Evolutionary conservation across 2,113 vertebrate genomes (phyloP), one percentile per base, ranked within the genome.

Genomic region (Nicator chloris): DNA sequence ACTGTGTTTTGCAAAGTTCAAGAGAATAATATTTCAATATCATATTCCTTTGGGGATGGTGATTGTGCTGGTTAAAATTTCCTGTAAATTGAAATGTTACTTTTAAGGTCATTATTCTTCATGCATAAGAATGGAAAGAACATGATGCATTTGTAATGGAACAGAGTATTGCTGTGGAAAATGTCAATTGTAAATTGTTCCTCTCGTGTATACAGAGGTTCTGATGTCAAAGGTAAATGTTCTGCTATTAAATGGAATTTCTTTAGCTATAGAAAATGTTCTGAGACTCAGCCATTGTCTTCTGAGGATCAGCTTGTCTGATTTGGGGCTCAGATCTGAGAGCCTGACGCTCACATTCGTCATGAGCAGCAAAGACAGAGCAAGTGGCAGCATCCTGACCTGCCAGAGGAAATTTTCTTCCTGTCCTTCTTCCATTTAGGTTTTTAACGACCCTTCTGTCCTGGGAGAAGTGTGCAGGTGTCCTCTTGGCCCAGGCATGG

Each of bases 181-280:
- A 95, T 82, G 82, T 92, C 92, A 95, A 78, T 66, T 63, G 49
- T 61, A 86, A 95, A 93, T 92, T 72, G 88, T 88, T 96, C 78
- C 64, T 94, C 86, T 90, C 1, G 2, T 96, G 84, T 96, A 63
- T 85, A 93, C 92, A 89, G 73, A 85, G 37, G 17, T 85, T 82
- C 83, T 95, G 91, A 79, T 91, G 81, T 93, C 94, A 88, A 85
- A 96, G 68, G 96, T 93, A 94, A 94, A 92, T 90, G 79, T 88
- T 91, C 72, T 86, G 65, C 26, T 86, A 91, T 88, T 91, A 92
- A 96, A 82, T 79, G 84, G 83, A 83, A 93, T 88, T 93, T 86
- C 77, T 93, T 92, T 68, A 91, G 82, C 87, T 84, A 11, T 31
- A 82, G 86, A 54, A 82, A 86, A 79, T 82, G 65, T 56, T 92